Evolutionary conservation across 2,113 vertebrate genomes (phyloP).

Genomic region (Perccottus glenii): DNA sequence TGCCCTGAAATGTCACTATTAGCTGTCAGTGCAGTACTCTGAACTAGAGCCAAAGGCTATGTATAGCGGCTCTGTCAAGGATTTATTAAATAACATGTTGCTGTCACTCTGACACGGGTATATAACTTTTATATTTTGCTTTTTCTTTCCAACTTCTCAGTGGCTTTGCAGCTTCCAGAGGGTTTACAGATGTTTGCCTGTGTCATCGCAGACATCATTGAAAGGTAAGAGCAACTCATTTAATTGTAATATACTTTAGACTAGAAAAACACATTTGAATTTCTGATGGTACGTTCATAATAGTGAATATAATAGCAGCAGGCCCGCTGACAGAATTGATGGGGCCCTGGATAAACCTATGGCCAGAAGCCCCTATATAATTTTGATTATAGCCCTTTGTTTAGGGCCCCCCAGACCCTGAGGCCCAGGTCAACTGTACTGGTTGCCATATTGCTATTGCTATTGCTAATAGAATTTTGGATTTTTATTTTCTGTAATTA

Average conservation of each 20-base stretch:
- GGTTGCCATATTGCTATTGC: too few relatives aligned
- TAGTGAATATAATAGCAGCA: too few relatives aligned
- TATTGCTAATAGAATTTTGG: too few relatives aligned
- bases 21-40: slow-evolving; percentile 47
- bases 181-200: slow-evolving; percentile 98
- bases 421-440: too few relatives aligned
- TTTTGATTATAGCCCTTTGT: too few relatives aligned
- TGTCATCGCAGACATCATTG: slow-evolving; percentile 93
- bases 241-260: background rate
- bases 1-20: slow-evolving; percentile 55
- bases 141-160: slow-evolving; percentile 68
- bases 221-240: slow-evolving; percentile 79
- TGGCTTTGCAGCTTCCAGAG: slow-evolving; percentile 97
- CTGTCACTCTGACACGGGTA: slow-evolving; percentile 33
- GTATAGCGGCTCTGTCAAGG: slow-evolving; percentile 33
- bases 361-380: too few relatives aligned
- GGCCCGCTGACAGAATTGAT: too few relatives aligned
- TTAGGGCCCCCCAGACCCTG: too few relatives aligned
- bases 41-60: slow-evolving; percentile 35
- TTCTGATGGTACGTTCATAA: too few relatives aligned
- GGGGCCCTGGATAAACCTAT: too few relatives aligned
- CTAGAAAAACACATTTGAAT: slow-evolving; percentile 1
- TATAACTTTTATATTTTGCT: slow-evolving; percentile 51
- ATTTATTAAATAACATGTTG: slow-evolving; percentile 48
- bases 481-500: too few relatives aligned